These are phyloP conservation scores for Nemurella pictetii DNA, from an alignment of 2,888 invertebrate species.

Conservation along the genomic window DNA sequence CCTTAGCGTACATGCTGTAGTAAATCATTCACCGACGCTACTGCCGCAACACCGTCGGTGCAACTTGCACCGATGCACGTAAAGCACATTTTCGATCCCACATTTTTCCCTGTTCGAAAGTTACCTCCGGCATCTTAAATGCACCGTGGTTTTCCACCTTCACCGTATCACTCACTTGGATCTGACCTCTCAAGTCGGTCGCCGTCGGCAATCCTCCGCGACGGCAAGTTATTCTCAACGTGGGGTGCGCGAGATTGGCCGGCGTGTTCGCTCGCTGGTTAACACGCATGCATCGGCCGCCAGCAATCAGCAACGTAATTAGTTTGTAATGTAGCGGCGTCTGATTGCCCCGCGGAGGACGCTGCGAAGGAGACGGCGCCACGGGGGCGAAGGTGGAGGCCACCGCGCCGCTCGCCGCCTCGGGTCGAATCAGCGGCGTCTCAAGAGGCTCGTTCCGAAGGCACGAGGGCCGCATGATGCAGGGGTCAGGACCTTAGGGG, in stretches of 20 bases:
- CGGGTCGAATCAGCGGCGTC: slow-evolving; percentile 28
- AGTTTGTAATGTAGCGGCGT: slow-evolving; percentile 41
- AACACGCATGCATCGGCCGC: slow-evolving; percentile 37
- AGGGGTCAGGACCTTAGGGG: not conserved
- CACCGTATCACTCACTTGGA: too few relatives aligned
- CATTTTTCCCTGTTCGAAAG: too few relatives aligned
- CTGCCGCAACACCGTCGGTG: too few relatives aligned
- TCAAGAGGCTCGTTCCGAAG: slow-evolving; percentile 15
- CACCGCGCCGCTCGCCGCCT: slow-evolving; percentile 6
- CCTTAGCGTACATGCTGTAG: too few relatives aligned
- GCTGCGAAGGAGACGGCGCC: not conserved
- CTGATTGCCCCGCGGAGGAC: slow-evolving; percentile 40
- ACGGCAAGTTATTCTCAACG: too few relatives aligned
- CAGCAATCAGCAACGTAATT: slow-evolving; percentile 43
- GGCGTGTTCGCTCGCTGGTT: not conserved
- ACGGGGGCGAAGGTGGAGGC: not conserved
- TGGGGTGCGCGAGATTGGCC: not conserved
- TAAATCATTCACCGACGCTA: too few relatives aligned
- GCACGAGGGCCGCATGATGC: slow-evolving; percentile 7
- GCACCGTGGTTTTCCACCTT: too few relatives aligned
- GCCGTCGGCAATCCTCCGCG: too few relatives aligned
- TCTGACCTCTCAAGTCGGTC: too few relatives aligned
- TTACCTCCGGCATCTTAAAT: too few relatives aligned
- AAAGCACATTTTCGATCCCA: too few relatives aligned
- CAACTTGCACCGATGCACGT: too few relatives aligned